Percentiles rank a stretch among this genome's conserved stretches.
Evolutionary conservation across 2,797 vertebrate genomes (phyloP).

Genomic region (Chelonia mydas): DNA sequence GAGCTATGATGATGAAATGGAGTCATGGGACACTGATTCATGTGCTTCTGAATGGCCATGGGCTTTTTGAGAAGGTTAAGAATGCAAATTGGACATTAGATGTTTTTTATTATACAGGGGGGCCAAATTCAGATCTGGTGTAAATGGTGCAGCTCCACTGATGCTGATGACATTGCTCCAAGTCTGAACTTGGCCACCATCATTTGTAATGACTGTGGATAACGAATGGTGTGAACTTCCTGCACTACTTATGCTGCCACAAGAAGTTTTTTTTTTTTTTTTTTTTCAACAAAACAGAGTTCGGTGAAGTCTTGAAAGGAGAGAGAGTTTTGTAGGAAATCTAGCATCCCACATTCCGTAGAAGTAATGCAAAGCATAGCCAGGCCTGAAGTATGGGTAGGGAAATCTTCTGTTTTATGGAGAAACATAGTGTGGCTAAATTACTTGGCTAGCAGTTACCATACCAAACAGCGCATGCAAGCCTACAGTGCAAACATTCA

Average conservation of each 20-base stretch:
- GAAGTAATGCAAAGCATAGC: not conserved
- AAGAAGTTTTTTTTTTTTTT: not conserved
- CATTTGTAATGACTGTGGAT: not conserved
- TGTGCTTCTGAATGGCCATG: fast-evolving
- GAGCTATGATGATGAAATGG: not conserved
- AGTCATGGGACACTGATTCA: not conserved
- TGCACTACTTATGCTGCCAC: not conserved
- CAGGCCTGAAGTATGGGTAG: not conserved
- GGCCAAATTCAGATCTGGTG: not conserved
- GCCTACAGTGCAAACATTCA: not conserved
- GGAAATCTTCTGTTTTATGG: not conserved
- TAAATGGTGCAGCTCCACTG: not conserved
- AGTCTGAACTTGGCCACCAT: not conserved
- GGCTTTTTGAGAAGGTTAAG: not conserved
- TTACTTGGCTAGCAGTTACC: not conserved
- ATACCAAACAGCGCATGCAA: not conserved
- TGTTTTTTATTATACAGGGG: not conserved
- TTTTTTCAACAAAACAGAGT: not conserved
- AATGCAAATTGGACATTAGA: not conserved
- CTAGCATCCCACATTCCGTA: not conserved
- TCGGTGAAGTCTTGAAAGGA: not conserved
- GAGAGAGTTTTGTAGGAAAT: not conserved
- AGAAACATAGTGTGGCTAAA: not conserved
- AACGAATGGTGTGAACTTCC: not conserved
- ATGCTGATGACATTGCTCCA: not conserved